Evolutionary conservation across 2,113 vertebrate genomes (phyloP).

Genomic region (Phycodurus eques): DNA sequence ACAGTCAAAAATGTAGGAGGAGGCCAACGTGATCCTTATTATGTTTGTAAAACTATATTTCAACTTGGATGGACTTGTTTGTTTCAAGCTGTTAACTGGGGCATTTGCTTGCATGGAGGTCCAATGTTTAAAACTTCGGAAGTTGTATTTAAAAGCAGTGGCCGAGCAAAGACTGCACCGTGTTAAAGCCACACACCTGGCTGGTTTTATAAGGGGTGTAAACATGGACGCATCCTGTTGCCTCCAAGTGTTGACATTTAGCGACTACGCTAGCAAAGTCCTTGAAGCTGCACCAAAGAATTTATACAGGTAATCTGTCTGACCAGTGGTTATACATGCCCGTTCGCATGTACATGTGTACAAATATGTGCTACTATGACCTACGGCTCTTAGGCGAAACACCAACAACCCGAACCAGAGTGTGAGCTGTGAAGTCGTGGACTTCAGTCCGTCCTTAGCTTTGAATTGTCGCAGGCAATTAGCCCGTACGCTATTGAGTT

Average conservation of each 20-base stretch:
- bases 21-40: no score
- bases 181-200: conserved; percentile 68
- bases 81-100: background rate
- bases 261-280: conserved; percentile 21
- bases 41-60: background rate
- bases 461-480: no score
- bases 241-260: background rate
- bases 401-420: no score
- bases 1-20: no score
- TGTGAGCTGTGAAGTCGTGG: no score
- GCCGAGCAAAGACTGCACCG: conserved; percentile 30
- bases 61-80: conserved; percentile 7
- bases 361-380: no score
- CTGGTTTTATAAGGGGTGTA: conserved; percentile 56
- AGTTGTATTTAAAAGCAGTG: conserved; percentile 35
- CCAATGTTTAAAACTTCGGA: conserved; percentile 34
- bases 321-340: conserved; percentile 17
- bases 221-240: conserved; percentile 48
- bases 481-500: no score
- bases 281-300: conserved; percentile 25
- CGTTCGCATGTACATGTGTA: background rate
- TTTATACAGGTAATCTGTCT: conserved; percentile 30
- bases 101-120: conserved; percentile 4
- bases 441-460: no score
- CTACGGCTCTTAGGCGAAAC: no score